These are phyloP conservation scores for Coremacera marginata DNA, from an alignment of 2,888 invertebrate genomes.

Conservation along the genomic window DNA sequence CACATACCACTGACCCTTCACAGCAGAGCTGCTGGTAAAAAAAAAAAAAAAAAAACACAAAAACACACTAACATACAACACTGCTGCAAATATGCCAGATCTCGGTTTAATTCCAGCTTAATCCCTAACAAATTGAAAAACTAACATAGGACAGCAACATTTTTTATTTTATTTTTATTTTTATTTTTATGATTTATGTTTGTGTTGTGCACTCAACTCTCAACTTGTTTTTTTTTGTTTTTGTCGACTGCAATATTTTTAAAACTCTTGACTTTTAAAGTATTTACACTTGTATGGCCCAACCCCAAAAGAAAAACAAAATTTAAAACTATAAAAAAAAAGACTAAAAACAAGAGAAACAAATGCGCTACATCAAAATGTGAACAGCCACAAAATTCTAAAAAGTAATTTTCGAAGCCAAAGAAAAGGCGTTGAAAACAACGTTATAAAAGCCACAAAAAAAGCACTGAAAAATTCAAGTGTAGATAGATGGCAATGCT, in stretches of 20 bases:
- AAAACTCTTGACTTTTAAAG: constrained; percentile 33
- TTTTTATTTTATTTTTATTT: background rate
- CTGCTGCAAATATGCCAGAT: background rate
- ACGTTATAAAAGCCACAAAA: background rate
- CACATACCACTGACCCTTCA: background rate
- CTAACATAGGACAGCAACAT: constrained; percentile 12
- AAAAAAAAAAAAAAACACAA: background rate
- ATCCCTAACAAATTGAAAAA: constrained; percentile 32
- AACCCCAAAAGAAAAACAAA: background rate
- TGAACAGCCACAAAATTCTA: constrained; percentile 6
- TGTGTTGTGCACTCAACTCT: background rate
- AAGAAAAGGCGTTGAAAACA: background rate
- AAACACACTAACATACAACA: background rate
- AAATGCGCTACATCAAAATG: background rate
- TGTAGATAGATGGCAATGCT: constrained; percentile 5
- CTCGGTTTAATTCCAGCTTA: constrained; percentile 19
- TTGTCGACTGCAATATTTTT: constrained; percentile 13
- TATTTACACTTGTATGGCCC: constrained; percentile 22
- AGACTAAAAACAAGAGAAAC: background rate
- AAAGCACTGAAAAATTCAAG: constrained; percentile 24
- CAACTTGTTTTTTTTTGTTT: constrained; percentile 3
- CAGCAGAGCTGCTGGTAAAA: background rate
- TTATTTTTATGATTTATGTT: background rate
- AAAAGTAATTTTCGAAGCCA: constrained; percentile 15
- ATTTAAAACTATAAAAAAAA: no score